These are phyloP conservation scores for Noctua janthe DNA, from an alignment of 2,888 invertebrate genomes.

Conservation along the genomic window DNA sequence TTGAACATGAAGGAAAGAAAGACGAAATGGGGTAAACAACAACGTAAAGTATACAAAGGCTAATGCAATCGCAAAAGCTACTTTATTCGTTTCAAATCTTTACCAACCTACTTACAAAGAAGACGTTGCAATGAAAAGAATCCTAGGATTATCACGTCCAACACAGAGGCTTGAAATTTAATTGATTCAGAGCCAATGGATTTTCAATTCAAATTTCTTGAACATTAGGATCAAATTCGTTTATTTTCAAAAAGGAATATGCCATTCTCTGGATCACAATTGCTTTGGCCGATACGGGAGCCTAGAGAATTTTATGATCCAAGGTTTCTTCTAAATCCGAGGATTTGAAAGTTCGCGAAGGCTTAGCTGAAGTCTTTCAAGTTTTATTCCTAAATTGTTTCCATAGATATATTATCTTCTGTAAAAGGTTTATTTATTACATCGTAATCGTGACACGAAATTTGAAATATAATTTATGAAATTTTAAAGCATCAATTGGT, in stretches of 20 bases:
- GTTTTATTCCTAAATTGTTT: conserved; percentile 54
- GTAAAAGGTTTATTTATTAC: conserved; percentile 24
- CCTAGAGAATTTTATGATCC: conserved; percentile 60
- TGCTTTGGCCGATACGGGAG: conserved; percentile 55
- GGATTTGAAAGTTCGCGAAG: conserved; percentile 53
- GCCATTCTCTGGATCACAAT: conserved; percentile 59
- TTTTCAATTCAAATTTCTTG: conserved; percentile 62
- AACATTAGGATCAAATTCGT: conserved; percentile 66
- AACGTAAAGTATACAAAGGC: conserved; percentile 16
- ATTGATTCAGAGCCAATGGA: conserved; percentile 63
- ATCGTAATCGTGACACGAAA: not conserved
- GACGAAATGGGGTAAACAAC: not conserved
- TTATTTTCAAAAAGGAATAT: conserved; percentile 60
- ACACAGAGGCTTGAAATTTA: conserved; percentile 58
- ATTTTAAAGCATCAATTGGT: no score
- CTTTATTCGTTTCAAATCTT: conserved; percentile 46
- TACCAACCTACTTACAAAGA: conserved; percentile 31
- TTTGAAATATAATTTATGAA: conserved; percentile 1
- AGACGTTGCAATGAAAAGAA: conserved; percentile 48
- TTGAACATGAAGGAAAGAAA: not conserved
- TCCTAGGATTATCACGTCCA: conserved; percentile 54
- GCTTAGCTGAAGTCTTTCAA: conserved; percentile 45
- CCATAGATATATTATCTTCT: conserved; percentile 1
- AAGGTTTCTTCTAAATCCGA: conserved; percentile 50
- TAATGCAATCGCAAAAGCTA: conserved; percentile 20